Evolutionary conservation across 2,888 invertebrate species (phyloP).

Genomic region (Ophioninae sp.): DNA sequence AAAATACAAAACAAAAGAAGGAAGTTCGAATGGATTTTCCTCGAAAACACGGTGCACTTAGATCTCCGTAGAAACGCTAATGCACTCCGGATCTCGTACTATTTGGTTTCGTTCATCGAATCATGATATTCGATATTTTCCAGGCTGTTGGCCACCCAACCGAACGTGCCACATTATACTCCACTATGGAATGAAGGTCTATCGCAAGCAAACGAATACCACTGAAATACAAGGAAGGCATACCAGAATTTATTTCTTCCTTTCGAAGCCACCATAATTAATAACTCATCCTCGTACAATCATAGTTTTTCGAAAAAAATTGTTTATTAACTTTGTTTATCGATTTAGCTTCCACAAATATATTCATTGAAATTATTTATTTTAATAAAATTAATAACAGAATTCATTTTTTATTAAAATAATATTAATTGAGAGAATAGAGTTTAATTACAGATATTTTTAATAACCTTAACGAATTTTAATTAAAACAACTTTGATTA

Average conservation of each 20-base stretch:
- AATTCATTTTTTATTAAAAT: too few species aligned
- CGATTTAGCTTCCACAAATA: constrained; percentile 33
- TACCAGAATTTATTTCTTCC: constrained; percentile 35
- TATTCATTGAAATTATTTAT: too few species aligned
- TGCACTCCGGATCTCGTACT: constrained; percentile 32
- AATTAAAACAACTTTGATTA: too few species aligned
- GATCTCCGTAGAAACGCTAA: constrained; percentile 11
- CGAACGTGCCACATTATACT: constrained; percentile 59
- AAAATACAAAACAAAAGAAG: too few species aligned
- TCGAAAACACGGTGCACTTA: background rate
- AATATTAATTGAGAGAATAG: too few species aligned
- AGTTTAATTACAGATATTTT: too few species aligned
- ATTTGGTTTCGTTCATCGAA: constrained; percentile 61
- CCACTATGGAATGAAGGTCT: constrained; percentile 60
- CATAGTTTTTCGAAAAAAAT: too few species aligned
- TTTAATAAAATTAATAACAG: too few species aligned
- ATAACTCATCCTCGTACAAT: constrained; percentile 44
- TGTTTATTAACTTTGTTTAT: constrained; percentile 40
- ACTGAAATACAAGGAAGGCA: constrained; percentile 35
- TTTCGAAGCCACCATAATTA: constrained; percentile 38
- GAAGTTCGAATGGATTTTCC: too few species aligned
- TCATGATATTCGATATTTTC: constrained; percentile 62
- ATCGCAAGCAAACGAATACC: constrained; percentile 50
- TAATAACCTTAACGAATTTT: too few species aligned
- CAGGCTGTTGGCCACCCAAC: constrained; percentile 58